Percentiles rank a stretch among this genome's conserved stretches.
phyloP scores from a whole-genome alignment of 2,113 vertebrate species.

The Ia io region DNA sequence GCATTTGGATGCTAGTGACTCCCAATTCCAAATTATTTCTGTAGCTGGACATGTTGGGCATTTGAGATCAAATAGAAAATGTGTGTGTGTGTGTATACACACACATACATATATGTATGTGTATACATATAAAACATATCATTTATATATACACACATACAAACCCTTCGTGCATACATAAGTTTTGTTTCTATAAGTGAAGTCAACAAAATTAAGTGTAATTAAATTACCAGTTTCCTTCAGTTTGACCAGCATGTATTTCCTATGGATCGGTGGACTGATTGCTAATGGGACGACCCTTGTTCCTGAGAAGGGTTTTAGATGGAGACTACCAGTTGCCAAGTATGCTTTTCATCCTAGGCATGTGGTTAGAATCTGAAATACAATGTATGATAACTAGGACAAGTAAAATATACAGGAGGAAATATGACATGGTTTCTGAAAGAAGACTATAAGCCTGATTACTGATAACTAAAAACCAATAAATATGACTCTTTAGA shows the following conservation, averaged over 20 bases:
- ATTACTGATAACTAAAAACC: neutral
- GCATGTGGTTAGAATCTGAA: neutral
- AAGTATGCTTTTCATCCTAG: neutral
- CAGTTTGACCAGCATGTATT: neutral
- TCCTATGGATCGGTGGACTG: neutral
- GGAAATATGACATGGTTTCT: conserved; percentile 3
- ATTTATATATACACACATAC: neutral
- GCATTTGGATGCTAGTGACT: conserved; percentile 10
- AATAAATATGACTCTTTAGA: neutral
- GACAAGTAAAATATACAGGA: neutral
- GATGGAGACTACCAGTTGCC: neutral
- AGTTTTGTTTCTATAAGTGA: conserved; percentile 25
- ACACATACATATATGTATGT: neutral
- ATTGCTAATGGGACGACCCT: neutral
- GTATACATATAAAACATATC: neutral
- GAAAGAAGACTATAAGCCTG: neutral
- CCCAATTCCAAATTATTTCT: neutral
- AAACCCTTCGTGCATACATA: neutral
- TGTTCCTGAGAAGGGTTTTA: neutral
- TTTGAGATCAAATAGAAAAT: neutral
- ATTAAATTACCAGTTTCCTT: conserved; percentile 30
- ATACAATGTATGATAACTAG: neutral
- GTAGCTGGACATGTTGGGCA: neutral
- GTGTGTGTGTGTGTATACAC: neutral
- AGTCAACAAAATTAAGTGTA: neutral